These are phyloP conservation scores for Mus caroli DNA, from an alignment of 2,797 vertebrate genomes.

Conservation along the genomic window DNA sequence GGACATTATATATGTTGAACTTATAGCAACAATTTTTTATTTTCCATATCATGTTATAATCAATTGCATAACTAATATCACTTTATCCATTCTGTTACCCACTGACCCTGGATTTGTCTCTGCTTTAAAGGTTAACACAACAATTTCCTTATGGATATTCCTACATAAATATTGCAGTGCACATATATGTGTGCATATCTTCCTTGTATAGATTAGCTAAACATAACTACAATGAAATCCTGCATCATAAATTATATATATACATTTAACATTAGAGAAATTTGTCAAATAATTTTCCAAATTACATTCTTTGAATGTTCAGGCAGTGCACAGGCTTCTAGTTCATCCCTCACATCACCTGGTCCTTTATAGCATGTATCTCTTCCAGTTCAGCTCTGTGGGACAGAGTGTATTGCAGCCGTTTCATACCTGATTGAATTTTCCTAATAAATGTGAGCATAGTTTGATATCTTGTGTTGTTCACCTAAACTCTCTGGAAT, in stretches of 20 bases:
- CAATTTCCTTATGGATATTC: background rate
- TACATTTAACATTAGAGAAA: background rate
- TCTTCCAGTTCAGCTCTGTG: background rate
- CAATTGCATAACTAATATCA: background rate
- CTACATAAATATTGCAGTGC: background rate
- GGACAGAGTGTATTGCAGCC: background rate
- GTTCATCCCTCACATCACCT: background rate
- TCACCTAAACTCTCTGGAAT: background rate
- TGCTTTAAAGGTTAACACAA: background rate
- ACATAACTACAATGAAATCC: background rate
- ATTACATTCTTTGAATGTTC: background rate
- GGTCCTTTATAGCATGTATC: background rate
- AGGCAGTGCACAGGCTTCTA: background rate
- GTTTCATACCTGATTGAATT: background rate
- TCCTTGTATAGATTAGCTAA: background rate
- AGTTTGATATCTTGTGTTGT: background rate
- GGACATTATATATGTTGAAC: background rate
- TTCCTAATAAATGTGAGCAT: background rate
- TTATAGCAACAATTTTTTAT: background rate
- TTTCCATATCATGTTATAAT: background rate
- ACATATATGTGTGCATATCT: background rate
- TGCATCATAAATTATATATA: background rate
- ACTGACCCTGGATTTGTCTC: no score
- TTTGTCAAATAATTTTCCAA: background rate
- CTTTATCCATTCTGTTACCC: background rate